These are phyloP conservation scores for Colius striatus DNA, from an alignment of 2,113 vertebrate species.

Conservation along the genomic window DNA sequence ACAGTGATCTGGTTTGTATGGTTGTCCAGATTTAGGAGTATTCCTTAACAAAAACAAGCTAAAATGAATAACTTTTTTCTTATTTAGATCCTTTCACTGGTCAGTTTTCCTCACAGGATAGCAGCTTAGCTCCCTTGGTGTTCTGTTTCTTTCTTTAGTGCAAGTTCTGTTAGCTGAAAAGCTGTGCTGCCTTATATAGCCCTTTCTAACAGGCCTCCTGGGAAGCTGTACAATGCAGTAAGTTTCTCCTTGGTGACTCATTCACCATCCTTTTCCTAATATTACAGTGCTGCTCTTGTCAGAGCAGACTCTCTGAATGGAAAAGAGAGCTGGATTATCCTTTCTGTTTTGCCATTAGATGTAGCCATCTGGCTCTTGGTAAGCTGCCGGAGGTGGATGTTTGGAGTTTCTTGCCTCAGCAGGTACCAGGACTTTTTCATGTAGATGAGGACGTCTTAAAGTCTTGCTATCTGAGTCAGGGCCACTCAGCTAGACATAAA, in stretches of 20 bases:
- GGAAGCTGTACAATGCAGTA: rapidly evolving
- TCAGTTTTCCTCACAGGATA: not conserved
- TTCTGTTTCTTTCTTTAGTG: not conserved
- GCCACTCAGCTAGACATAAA: not conserved
- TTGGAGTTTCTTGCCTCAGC: slow-evolving; percentile 15
- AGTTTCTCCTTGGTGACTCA: not conserved
- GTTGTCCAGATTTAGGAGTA: not conserved
- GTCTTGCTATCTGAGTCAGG: not conserved
- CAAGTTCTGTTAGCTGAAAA: not conserved
- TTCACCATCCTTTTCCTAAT: not conserved
- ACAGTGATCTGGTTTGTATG: not conserved
- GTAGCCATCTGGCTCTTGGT: not conserved
- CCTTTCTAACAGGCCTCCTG: not conserved
- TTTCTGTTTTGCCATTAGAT: not conserved
- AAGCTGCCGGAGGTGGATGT: not conserved
- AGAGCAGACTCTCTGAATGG: not conserved
- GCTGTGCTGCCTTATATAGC: not conserved
- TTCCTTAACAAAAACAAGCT: not conserved
- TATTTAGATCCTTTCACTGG: not conserved
- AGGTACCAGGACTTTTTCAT: not conserved
- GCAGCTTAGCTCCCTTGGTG: not conserved
- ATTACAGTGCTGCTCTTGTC: not conserved
- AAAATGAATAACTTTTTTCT: not conserved
- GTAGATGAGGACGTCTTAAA: not conserved
- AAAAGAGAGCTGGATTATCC: not conserved